A percentile compares a stretch with the other conserved stretches of the same genome.
These are phyloP conservation scores for Machimus atricapillus DNA, from an alignment of 2,888 invertebrate genomes.

Conservation along the genomic window DNA sequence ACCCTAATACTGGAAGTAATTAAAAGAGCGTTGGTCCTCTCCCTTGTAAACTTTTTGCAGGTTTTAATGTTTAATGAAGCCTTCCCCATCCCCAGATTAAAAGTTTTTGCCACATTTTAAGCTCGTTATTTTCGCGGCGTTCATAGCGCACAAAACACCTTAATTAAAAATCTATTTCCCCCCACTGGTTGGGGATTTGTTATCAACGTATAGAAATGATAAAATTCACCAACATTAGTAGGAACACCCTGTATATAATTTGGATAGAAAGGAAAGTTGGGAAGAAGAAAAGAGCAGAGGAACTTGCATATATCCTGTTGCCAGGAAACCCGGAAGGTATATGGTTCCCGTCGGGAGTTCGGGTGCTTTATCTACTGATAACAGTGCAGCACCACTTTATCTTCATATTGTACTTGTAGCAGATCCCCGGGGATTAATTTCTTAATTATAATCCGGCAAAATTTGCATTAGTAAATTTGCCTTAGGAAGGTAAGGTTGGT, in stretches of 20 bases:
- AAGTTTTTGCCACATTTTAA: background rate
- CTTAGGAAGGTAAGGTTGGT: background rate
- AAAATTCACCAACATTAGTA: background rate
- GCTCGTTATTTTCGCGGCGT: background rate
- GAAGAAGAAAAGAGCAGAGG: background rate
- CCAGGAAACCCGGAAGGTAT: background rate
- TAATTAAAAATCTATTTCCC: background rate
- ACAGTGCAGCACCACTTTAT: background rate
- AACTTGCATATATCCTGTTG: background rate
- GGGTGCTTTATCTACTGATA: background rate
- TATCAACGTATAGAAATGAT: background rate
- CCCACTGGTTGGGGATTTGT: background rate
- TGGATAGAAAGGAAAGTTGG: background rate
- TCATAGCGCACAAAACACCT: background rate
- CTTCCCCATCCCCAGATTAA: background rate
- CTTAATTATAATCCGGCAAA: conserved; percentile 22
- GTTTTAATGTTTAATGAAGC: background rate
- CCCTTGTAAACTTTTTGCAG: background rate
- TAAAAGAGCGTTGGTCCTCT: background rate
- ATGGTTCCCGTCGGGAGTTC: background rate
- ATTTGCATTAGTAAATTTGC: conserved; percentile 27
- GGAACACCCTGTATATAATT: background rate
- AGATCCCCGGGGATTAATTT: conserved; percentile 13
- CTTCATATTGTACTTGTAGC: background rate
- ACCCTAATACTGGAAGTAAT: background rate